These are phyloP conservation scores for Eucidaris tribuloides DNA, from an alignment of 35 echinoderm and acorn worm genomes.

Conservation along the genomic window DNA sequence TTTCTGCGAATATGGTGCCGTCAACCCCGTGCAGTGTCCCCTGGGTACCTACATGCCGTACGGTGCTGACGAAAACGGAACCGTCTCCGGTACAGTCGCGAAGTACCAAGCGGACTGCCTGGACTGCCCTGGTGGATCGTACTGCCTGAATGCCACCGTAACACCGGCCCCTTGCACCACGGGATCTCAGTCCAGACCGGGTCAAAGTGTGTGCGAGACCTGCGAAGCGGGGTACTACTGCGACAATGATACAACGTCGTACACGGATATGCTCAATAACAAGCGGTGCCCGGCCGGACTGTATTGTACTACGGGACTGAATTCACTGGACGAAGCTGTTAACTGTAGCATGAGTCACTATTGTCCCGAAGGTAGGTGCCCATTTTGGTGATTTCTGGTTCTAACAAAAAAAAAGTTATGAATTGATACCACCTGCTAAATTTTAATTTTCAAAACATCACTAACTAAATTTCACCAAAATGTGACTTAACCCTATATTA, in stretches of 20 bases:
- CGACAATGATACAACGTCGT: constrained; percentile 68
- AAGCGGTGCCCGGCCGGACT: constrained; percentile 89
- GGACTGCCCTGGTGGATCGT: constrained; percentile 71
- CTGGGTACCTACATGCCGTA: constrained; percentile 95
- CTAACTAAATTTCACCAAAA: no score
- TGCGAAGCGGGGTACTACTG: constrained; percentile 95
- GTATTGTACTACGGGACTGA: constrained; percentile 69
- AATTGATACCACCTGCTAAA: no score
- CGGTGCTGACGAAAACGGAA: constrained; percentile 60
- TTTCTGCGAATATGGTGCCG: constrained; percentile 89
- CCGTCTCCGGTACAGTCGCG: constrained; percentile 46
- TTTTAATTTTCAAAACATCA: no score
- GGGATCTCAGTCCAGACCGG: constrained; percentile 70
- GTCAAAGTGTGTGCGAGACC: constrained; percentile 52
- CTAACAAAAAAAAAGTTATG: no score
- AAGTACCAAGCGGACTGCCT: constrained; percentile 83
- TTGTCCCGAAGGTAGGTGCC: constrained; percentile 95
- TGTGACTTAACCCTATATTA: no score
- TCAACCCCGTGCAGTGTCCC: constrained; percentile 70
- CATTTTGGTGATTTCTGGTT: no score
- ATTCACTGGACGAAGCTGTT: constrained; percentile 53
- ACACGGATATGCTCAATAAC: constrained; percentile 82
- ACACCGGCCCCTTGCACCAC: constrained; percentile 59
- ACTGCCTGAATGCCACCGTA: constrained; percentile 43
- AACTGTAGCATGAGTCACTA: constrained; percentile 75